Evolutionary conservation across 2,113 vertebrate species (phyloP).

Genomic region (Pomatostomus ruficeps): DNA sequence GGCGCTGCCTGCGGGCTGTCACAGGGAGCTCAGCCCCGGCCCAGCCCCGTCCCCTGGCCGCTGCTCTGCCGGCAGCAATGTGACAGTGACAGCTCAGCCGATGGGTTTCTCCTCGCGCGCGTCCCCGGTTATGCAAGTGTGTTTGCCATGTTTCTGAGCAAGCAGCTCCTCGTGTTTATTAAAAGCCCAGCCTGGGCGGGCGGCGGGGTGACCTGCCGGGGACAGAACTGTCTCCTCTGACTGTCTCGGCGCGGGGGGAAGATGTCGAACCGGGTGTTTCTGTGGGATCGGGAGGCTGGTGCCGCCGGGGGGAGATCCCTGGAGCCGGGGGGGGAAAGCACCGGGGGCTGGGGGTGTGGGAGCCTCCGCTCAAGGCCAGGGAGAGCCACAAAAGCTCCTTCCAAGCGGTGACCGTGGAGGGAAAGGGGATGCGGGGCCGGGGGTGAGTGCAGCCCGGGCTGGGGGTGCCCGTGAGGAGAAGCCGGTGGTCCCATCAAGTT

Average conservation of each 20-base stretch:
- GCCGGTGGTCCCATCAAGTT: not conserved
- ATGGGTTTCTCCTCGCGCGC: not conserved
- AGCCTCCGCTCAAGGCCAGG: not conserved
- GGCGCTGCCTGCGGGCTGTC: not conserved
- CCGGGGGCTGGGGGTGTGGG: not conserved
- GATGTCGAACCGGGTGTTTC: not conserved
- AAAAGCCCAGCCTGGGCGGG: not conserved
- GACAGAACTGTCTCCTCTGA: not conserved
- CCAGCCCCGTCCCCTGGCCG: fast-evolving
- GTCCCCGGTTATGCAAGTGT: not conserved
- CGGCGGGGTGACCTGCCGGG: not conserved
- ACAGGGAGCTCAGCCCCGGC: not conserved
- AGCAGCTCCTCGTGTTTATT: not conserved
- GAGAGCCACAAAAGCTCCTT: not conserved
- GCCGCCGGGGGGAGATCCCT: not conserved
- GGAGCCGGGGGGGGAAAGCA: not conserved
- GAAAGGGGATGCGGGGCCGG: not conserved
- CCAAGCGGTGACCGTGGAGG: not conserved
- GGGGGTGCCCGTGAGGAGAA: not conserved
- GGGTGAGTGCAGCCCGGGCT: not conserved
- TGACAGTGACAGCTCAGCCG: not conserved
- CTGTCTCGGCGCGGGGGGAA: fast-evolving
- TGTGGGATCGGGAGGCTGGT: not conserved
- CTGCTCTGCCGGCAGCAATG: not conserved
- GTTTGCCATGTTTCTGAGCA: not conserved